These are phyloP conservation scores for Charanyca ferruginea DNA, from an alignment of 2,888 invertebrate genomes.

Conservation along the genomic window DNA sequence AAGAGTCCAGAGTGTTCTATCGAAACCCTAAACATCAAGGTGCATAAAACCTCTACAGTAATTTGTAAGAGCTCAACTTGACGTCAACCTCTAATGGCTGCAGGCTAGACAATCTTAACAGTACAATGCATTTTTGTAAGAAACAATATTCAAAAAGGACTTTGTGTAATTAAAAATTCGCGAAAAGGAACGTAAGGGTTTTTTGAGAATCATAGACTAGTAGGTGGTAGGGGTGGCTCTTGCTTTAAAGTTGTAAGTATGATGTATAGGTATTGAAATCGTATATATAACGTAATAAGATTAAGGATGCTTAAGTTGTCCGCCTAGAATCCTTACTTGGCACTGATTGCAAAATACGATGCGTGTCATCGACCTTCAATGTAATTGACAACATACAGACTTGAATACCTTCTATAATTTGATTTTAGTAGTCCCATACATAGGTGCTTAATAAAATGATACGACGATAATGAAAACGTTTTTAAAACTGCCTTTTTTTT, in stretches of 20 bases:
- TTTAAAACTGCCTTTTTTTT: neutral
- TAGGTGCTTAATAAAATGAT: neutral
- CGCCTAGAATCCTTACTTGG: conserved; percentile 33
- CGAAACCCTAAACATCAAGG: no score
- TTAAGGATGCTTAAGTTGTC: conserved; percentile 28
- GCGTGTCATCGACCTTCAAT: conserved; percentile 39
- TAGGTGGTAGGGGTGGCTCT: neutral
- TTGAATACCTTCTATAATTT: neutral
- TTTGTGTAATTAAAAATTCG: no score
- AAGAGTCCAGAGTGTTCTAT: no score
- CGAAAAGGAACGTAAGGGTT: no score
- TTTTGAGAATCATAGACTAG: neutral
- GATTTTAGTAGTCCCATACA: neutral
- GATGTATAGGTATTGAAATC: conserved; percentile 1
- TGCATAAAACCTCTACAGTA: no score
- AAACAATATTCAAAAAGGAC: no score
- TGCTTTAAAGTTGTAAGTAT: neutral
- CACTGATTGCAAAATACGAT: conserved; percentile 44
- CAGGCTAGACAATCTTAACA: no score
- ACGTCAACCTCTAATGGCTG: no score
- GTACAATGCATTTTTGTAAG: no score
- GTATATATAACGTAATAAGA: conserved; percentile 29
- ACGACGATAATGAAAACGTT: neutral
- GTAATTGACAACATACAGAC: conserved; percentile 14
- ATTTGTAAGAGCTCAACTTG: no score